A percentile compares a stretch with the other conserved stretches of the same genome.
Evolutionary conservation across 2,797 vertebrate genomes (phyloP).

Genomic region (Erethizon dorsatum): DNA sequence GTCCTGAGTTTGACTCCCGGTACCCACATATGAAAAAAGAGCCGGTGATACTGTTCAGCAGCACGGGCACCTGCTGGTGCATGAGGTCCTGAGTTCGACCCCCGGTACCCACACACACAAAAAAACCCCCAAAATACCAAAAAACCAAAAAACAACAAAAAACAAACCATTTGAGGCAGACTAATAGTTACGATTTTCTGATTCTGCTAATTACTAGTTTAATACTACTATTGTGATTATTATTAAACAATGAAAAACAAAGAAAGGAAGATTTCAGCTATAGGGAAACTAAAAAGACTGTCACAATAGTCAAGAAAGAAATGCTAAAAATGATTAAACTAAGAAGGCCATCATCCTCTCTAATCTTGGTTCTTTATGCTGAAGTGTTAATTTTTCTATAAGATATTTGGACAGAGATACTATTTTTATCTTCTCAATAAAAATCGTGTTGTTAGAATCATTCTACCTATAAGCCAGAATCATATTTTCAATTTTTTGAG

Average conservation of each 20-base stretch:
- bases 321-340: background rate
- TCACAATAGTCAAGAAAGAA: background rate
- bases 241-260: background rate
- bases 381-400: conserved; percentile 20
- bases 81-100: too few species aligned
- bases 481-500: background rate
- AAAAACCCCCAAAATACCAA: too few species aligned
- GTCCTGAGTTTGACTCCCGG: too few species aligned
- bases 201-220: background rate
- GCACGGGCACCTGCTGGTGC: too few species aligned
- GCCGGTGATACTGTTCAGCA: too few species aligned
- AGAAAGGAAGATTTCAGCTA: background rate
- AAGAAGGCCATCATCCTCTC: background rate
- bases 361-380: background rate
- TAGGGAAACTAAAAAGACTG: background rate
- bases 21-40: too few species aligned
- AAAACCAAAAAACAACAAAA: background rate
- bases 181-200: background rate
- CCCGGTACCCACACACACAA: too few species aligned
- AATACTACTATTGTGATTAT: background rate
- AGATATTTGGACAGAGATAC: conserved; percentile 40
- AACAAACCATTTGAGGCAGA: background rate
- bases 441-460: background rate
- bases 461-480: background rate
- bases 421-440: background rate